A percentile compares a stretch with the other conserved stretches of the same genome.
These are phyloP conservation scores for Phocoena sinus DNA, from an alignment of 2,113 vertebrate genomes.

Conservation along the genomic window DNA sequence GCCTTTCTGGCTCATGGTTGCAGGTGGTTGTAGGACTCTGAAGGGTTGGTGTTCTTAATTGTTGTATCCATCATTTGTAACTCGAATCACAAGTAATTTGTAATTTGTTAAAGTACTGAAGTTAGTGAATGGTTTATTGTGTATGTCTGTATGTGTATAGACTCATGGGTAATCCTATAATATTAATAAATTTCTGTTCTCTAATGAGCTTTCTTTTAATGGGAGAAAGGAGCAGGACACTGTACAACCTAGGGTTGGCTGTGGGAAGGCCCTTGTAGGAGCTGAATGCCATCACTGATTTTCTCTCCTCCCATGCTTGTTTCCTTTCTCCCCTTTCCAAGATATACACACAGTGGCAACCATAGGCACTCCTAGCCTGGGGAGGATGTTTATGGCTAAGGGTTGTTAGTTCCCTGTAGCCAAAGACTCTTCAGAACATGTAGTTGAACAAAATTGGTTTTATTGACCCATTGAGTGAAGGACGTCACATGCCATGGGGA, in stretches of 20 bases:
- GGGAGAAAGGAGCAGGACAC: background rate
- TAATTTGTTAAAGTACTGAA: background rate
- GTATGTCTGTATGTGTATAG: background rate
- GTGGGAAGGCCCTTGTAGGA: background rate
- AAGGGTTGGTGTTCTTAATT: background rate
- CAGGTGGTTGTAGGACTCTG: background rate
- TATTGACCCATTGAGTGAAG: background rate
- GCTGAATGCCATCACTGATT: background rate
- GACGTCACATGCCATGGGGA: background rate
- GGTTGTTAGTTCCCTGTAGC: background rate
- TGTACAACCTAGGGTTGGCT: background rate
- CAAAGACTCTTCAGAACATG: background rate
- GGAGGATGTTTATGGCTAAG: background rate
- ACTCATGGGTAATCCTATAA: background rate
- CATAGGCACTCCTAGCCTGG: background rate
- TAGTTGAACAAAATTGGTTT: background rate
- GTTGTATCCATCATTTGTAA: background rate
- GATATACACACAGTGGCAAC: background rate
- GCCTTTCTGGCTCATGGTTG: background rate
- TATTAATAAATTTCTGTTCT: background rate
- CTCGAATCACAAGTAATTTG: background rate
- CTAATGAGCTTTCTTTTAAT: background rate
- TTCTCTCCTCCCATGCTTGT: background rate
- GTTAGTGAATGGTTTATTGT: background rate
- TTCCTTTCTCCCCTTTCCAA: background rate